Conservation (phyloP, 2,113 vertebrate species). For the Nyctibius bracteatus region DNA sequence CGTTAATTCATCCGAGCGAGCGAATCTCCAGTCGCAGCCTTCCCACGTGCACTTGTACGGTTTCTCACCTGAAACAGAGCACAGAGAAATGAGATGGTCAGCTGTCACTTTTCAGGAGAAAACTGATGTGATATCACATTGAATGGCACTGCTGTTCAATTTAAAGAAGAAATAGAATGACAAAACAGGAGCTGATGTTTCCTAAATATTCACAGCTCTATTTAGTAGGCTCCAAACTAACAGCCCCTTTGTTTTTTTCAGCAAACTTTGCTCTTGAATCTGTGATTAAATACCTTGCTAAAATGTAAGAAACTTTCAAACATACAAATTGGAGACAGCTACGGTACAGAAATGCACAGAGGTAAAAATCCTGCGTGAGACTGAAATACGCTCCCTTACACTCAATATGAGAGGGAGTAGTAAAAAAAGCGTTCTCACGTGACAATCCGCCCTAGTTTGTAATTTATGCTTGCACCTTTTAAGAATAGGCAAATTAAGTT, state of each 20-base stretch:
- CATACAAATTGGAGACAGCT: background rate
- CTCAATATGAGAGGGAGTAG: background rate
- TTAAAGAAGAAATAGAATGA: background rate
- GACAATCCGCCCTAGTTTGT: background rate
- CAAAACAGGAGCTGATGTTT: background rate
- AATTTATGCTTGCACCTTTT: background rate
- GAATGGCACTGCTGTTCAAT: fast-evolving
- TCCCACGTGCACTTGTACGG: constrained; percentile 97
- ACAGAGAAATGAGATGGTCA: background rate
- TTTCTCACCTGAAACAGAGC: constrained; percentile 85
- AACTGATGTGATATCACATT: fast-evolving
- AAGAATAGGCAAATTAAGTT: background rate
- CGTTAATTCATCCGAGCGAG: constrained; percentile 93
- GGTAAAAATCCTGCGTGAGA: background rate
- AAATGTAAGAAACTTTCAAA: background rate
- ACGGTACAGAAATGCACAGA: background rate
- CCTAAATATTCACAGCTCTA: background rate
- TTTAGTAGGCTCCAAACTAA: background rate
- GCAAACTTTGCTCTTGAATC: background rate
- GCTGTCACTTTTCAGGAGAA: background rate
- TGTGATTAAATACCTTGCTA: background rate
- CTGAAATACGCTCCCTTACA: background rate
- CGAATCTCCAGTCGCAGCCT: constrained; percentile 96
- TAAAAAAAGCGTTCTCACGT: background rate
- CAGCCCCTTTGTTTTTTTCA: background rate